phyloP scores from a whole-genome alignment of 2,113 vertebrate species.

The Blennius ocellaris region DNA sequence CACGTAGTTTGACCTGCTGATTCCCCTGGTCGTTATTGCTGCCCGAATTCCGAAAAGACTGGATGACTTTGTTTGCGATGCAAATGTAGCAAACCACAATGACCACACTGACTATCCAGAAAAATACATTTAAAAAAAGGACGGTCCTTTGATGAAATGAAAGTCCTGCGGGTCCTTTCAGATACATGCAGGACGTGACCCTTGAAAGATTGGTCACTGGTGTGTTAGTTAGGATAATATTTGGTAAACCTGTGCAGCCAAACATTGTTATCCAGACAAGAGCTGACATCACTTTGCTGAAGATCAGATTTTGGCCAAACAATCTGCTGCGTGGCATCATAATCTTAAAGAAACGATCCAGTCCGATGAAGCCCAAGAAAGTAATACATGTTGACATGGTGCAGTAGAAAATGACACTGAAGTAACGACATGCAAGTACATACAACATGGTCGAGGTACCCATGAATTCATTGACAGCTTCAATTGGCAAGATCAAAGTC shows the following conservation, averaged over 20 bases:
- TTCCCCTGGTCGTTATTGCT: conserved; percentile 76
- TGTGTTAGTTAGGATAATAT: conserved; percentile 81
- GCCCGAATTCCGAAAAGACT: conserved; percentile 84
- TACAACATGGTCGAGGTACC: conserved; percentile 64
- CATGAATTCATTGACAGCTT: conserved; percentile 72
- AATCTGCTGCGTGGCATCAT: conserved; percentile 81
- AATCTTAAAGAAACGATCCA: conserved; percentile 91
- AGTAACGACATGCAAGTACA: conserved; percentile 80
- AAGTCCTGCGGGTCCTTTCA: conserved; percentile 83
- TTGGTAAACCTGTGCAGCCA: conserved; percentile 81
- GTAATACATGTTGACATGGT: conserved; percentile 86
- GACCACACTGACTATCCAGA: conserved; percentile 86
- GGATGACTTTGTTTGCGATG: conserved; percentile 86
- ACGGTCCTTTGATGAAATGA: conserved; percentile 73
- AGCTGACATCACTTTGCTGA: conserved; percentile 74
- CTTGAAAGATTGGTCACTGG: conserved; percentile 6
- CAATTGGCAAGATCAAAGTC: conserved; percentile 84
- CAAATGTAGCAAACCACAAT: conserved; percentile 86
- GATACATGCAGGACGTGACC: conserved; percentile 73
- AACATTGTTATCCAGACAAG: conserved; percentile 82
- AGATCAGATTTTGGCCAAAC: conserved; percentile 77
- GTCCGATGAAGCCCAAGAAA: conserved; percentile 86
- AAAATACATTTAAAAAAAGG: conserved; percentile 79
- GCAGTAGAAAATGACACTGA: conserved; percentile 82
- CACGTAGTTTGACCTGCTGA: conserved; percentile 82